phyloP scores from a whole-genome alignment of 2,797 vertebrate genomes.

The Rhinogobio ventralis region DNA sequence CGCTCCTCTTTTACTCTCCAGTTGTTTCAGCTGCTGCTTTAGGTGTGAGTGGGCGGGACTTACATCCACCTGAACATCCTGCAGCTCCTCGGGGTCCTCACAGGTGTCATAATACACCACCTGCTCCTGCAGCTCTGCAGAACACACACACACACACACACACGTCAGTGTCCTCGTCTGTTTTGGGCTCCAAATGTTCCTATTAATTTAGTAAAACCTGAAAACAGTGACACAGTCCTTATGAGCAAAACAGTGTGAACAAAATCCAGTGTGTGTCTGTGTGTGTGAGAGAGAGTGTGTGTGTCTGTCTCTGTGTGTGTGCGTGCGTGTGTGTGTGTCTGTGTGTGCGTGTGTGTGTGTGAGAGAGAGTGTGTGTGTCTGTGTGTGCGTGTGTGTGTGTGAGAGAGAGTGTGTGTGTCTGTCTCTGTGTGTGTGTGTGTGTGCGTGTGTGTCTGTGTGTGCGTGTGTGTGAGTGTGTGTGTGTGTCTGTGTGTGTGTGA shows the following conservation, averaged over 20 bases:
- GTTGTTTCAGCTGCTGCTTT: slow-evolving; percentile 77
- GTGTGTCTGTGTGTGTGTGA: no score
- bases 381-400: no score
- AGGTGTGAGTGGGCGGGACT: slow-evolving; percentile 72
- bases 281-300: no score
- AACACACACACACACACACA: slow-evolving; percentile 44
- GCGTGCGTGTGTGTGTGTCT: no score
- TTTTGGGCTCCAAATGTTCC: not conserved
- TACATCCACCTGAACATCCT: slow-evolving; percentile 64
- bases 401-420: no score
- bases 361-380: no score
- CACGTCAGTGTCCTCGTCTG: not conserved
- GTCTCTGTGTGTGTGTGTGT: no score
- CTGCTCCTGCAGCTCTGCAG: slow-evolving; percentile 91
- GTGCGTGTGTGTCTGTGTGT: no score
- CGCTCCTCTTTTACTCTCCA: slow-evolving; percentile 86
- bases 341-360: no score
- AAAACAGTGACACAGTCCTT: not conserved
- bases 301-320: no score
- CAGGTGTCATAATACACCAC: slow-evolving; percentile 94
- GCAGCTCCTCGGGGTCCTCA: slow-evolving; percentile 89
- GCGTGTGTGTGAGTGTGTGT: no score
- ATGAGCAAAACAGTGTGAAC: not conserved
- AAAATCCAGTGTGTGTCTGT: not conserved
- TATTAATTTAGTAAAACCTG: not conserved